phyloP scores from a whole-genome alignment of 1,140 invertebrate species.

The Acyrthosiphon pisum region DNA sequence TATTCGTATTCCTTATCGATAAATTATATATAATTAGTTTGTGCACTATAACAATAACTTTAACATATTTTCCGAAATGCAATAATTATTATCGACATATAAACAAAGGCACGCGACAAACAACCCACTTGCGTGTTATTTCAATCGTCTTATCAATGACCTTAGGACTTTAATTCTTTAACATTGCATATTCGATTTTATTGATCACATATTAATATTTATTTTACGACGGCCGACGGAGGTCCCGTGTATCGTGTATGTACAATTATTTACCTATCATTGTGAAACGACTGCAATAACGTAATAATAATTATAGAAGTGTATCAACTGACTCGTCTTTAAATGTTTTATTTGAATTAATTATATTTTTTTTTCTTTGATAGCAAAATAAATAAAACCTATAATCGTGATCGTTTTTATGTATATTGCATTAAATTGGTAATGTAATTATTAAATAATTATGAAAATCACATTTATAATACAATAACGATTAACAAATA shows the following conservation, averaged over 20 bases:
- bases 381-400: background rate
- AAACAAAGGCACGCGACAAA: background rate
- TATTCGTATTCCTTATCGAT: background rate
- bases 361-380: background rate
- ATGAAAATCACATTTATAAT: background rate
- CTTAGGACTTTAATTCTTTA: background rate
- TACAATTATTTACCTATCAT: background rate
- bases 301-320: background rate
- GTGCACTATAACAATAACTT: background rate
- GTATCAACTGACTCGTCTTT: background rate
- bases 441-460: background rate
- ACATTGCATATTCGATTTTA: background rate
- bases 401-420: background rate
- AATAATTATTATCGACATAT: background rate
- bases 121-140: background rate
- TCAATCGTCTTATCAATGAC: constrained; percentile 15
- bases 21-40: background rate
- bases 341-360: background rate
- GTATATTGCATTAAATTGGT: background rate
- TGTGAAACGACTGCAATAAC: background rate
- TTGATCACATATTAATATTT: background rate
- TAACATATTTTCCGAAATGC: background rate
- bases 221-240: background rate
- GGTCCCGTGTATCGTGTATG: background rate
- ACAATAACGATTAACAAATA: background rate